These are phyloP conservation scores for Tetrax tetrax DNA, from an alignment of 2,113 vertebrate genomes.

Conservation along the genomic window DNA sequence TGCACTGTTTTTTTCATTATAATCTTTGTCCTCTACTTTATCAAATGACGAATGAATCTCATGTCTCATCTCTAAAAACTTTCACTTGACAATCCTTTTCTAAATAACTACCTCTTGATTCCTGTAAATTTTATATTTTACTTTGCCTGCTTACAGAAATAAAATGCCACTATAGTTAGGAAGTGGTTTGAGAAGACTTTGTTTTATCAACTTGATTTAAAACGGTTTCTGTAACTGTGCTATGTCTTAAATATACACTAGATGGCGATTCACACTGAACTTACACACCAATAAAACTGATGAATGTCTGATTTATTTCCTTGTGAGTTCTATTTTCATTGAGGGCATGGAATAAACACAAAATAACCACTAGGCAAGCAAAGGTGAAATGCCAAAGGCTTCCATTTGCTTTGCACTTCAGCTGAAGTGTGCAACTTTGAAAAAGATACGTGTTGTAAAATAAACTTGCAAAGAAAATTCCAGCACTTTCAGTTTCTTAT, in stretches of 20 bases:
- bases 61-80: neutral
- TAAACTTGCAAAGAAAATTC: neutral
- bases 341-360: neutral
- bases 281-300: neutral
- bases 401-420: neutral
- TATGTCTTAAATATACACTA: conserved; percentile 28
- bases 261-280: conserved; percentile 27
- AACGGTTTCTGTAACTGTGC: neutral
- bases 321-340: neutral
- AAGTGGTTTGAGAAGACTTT: neutral
- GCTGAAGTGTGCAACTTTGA: neutral
- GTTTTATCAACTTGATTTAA: neutral
- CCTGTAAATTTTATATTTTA: neutral
- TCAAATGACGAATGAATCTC: neutral
- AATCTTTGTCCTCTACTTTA: neutral
- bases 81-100: neutral
- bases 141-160: neutral
- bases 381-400: neutral
- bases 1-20: neutral
- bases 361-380: neutral
- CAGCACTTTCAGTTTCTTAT: neutral
- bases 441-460: neutral
- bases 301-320: neutral
- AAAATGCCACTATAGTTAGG: neutral
- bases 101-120: neutral